These are phyloP conservation scores for Hydroisotoma schaefferi DNA, from an alignment of 2,888 invertebrate species.

Conservation along the genomic window DNA sequence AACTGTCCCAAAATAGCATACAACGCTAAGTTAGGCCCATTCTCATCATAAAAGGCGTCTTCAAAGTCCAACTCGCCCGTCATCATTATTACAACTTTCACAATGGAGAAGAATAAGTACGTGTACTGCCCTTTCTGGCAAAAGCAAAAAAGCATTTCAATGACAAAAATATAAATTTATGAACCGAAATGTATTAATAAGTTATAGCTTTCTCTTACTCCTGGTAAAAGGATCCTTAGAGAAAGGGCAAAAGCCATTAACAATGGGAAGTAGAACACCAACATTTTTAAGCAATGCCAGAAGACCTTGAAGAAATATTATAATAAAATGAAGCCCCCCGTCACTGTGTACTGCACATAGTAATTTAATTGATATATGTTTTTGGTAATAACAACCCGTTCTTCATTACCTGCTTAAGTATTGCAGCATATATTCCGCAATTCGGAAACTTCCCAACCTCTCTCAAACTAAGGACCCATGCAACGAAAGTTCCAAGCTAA, in stretches of 20 bases:
- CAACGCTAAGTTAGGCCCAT: conserved; percentile 23
- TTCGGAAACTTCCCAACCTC: conserved; percentile 36
- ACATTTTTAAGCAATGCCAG: conserved; percentile 39
- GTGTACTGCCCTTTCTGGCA: conserved; percentile 38
- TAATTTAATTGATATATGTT: too few species aligned
- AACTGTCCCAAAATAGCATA: conserved; percentile 32
- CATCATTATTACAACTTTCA: conserved; percentile 42
- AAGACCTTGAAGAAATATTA: conserved; percentile 28
- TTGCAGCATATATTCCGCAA: conserved; percentile 38
- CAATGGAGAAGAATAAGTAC: conserved; percentile 34
- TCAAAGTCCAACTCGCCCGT: conserved; percentile 41
- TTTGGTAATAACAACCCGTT: too few species aligned
- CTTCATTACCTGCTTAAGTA: conserved; percentile 28
- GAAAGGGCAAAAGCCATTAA: conserved; percentile 31
- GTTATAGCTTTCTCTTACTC: conserved; percentile 18
- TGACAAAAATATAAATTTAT: not conserved
- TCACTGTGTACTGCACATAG: too few species aligned
- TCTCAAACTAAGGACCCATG: conserved; percentile 33
- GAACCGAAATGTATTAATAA: not conserved
- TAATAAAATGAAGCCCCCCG: too few species aligned
- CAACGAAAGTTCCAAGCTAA: conserved; percentile 35
- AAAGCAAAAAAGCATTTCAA: not conserved
- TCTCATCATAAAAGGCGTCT: conserved; percentile 35
- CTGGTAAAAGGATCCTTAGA: conserved; percentile 35
- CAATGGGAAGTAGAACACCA: conserved; percentile 36